phyloP scores from a whole-genome alignment of 2,113 vertebrate genomes.

The Leuciscus idus region DNA sequence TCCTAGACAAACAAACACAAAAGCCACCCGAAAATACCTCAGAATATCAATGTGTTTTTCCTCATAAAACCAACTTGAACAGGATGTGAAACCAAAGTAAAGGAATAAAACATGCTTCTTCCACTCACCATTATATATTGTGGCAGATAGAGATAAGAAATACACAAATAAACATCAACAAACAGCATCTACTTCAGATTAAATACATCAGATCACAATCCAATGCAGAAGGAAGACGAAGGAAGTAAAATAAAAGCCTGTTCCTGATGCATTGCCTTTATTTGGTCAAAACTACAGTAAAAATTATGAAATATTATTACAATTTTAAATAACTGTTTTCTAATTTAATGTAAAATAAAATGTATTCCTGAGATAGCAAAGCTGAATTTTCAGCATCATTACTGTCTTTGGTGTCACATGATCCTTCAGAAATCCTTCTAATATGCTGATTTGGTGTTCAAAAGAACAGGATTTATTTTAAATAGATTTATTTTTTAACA shows the following conservation, averaged over 20 bases:
- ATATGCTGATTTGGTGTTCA: background rate
- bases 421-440: background rate
- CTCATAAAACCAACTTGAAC: background rate
- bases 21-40: background rate
- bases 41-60: background rate
- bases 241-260: background rate
- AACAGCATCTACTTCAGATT: conserved; percentile 13
- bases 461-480: too few species aligned
- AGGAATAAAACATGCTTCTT: conserved; percentile 15
- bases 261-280: background rate
- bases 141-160: background rate
- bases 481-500: background rate
- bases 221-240: background rate
- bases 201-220: background rate
- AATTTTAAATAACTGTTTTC: too few species aligned
- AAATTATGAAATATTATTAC: too few species aligned
- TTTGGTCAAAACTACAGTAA: too few species aligned
- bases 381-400: too few species aligned
- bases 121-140: background rate
- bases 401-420: background rate
- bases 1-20: conserved; percentile 11
- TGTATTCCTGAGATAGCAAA: too few species aligned
- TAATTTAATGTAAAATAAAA: too few species aligned
- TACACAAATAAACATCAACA: background rate
- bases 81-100: background rate